Base-by-base conservation (phyloP, 2,113 vertebrate genomes). In the Cavia aperea region DNA sequence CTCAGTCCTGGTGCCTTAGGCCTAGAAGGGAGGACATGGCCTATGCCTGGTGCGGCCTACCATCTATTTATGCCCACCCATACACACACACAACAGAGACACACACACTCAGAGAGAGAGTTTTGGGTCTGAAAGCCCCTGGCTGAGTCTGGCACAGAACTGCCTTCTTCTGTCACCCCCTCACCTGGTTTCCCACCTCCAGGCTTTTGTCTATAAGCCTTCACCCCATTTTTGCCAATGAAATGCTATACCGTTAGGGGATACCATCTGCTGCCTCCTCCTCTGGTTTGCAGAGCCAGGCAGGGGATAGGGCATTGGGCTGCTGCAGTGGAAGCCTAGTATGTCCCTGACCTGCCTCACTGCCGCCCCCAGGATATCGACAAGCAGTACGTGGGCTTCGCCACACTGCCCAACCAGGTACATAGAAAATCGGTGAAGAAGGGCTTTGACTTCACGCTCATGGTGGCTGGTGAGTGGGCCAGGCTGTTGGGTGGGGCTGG, bases 351-450 rank as follows among this genome's bases (percentile, higher is more conserved):
- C 86, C 91, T 81, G 81, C 79, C 87, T 63, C 43, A 16, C 89
- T 36, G 62, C n/a, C 39, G 0, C 62, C 93, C 95, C 81, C 97
- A 98, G 97, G 98, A 98, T 39, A 97, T 99, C 96, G 99, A 99
- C 97, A 99, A 99, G 96, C 99, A 99, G 97, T 99, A 99, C 91
- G 99, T 99, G 94, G 99, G 99, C 78, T 99, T 99, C 63, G 99
- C 99, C 90, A 99, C 99, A 12, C 98, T 99, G 83, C 99, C 99
- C 4, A 99, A 99, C 97, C 99, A 99, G 97, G 99, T 99, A 70
- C 99, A 99, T 97, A 98, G 99, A 93, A 99, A 99, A 97, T 99
- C 99, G 0, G 99, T 99, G 96, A 99, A 99, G 98, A 99, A 99
- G 95, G 99, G 99, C 68, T 99, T 99, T 0, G 99, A 99, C 96